A percentile compares a stretch with the other conserved stretches of the same genome.
phyloP scores from a whole-genome alignment of 2,888 invertebrate genomes.

The Drosophila koepferae region DNA sequence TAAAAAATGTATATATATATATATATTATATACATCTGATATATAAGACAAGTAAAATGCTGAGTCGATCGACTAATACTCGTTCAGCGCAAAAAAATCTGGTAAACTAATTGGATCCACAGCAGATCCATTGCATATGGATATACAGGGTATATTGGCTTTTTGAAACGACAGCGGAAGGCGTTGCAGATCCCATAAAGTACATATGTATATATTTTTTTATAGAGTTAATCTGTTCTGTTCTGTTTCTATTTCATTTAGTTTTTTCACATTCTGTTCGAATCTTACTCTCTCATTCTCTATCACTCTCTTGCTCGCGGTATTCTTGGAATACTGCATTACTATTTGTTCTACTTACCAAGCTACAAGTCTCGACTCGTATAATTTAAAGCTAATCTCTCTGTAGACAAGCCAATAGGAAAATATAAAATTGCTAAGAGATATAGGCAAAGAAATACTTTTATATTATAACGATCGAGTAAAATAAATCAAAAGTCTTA shows the following conservation, averaged over 20 bases:
- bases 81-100: neutral
- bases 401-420: neutral
- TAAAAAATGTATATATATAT: slow-evolving; percentile 22
- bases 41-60: slow-evolving; percentile 9
- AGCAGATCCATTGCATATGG: neutral
- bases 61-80: neutral
- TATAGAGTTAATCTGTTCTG: no score
- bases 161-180: neutral
- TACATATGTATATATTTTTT: no score
- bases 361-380: no score
- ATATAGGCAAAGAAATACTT: neutral
- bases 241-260: no score
- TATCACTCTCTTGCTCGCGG: no score
- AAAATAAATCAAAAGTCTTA: neutral
- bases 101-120: neutral
- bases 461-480: neutral
- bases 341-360: neutral
- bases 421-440: neutral
- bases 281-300: no score
- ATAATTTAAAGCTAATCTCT: neutral
- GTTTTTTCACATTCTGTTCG: no score
- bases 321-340: no score
- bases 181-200: neutral
- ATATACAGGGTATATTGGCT: neutral
- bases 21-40: slow-evolving; percentile 1